Base-by-base conservation (phyloP, 2,113 vertebrate genomes). In the Oenanthe oenanthe region DNA sequence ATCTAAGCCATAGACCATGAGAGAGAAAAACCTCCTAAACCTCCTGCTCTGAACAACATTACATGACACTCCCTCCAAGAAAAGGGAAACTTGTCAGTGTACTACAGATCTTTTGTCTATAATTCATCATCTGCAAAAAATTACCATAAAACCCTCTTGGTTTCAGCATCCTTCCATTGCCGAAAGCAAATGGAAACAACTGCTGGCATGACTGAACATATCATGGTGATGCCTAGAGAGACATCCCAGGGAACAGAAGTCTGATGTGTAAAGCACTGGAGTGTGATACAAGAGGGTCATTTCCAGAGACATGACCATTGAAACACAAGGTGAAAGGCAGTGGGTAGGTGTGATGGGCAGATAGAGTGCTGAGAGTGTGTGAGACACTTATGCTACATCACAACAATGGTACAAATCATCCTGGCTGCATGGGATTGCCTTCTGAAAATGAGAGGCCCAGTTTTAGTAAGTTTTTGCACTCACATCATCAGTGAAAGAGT, bases 61-160 rank as follows among this genome's bases (percentile, higher is more conserved):
- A 12, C 20, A 25, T 34, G 31, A 5, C 38, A 31, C 18, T 54
- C 26, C 13, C 34, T 63, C 67, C 18, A 58, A 66, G 65, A 51
- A 58, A 85, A 71, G 42, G 15, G 20, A 61, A 24, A 48, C 7
- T 53, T 80, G 34, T 77, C 32, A 21, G 20, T 53, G 32, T 34
- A 43, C 48, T 28, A 22, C 31, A 68, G 36, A n/a, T 7, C 21
- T 89, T 70, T 53, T 61, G 9, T 43, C 17, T 67, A 3, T 60
- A 75, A 67, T 72, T 85, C 4, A 45, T 65, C n/a, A 71, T 67
- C 31, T 87, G 25, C 5, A 48, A 67, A 78, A 85, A 42, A 56
- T 4, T 13, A 32, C 4, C 38, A 25, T 7, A 79, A 75, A 48
- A 2, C 0, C 3, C 3, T 13, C 8, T 56, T 43, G 22, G 12